Conservation (phyloP, 2,113 vertebrate species). For the Hylia prasina region DNA sequence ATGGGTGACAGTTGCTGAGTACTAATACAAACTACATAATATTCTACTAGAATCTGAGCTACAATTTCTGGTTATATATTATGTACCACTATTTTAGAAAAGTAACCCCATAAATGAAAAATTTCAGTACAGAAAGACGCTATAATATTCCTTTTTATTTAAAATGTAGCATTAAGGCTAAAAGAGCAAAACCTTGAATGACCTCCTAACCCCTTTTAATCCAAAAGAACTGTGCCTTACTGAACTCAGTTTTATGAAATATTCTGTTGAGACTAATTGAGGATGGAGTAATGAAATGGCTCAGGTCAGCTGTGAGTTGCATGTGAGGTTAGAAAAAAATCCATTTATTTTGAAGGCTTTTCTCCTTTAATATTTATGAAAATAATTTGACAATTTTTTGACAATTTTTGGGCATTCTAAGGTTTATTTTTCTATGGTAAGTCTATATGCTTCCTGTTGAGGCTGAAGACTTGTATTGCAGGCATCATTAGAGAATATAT, state of each 20-base stretch:
- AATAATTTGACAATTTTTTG: not conserved
- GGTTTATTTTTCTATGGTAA: not conserved
- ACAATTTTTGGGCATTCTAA: not conserved
- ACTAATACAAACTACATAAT: not conserved
- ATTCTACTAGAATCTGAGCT: not conserved
- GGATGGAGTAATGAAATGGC: not conserved
- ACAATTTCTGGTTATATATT: not conserved
- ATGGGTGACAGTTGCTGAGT: not conserved
- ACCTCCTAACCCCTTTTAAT: not conserved
- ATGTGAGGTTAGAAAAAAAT: not conserved
- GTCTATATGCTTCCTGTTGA: not conserved
- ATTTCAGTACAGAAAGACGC: not conserved
- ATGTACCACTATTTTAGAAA: not conserved
- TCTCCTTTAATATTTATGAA: not conserved
- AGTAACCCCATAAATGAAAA: not conserved
- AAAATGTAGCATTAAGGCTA: not conserved
- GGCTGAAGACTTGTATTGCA: not conserved
- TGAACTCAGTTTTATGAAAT: not conserved
- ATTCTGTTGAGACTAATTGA: not conserved
- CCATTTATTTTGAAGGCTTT: not conserved
- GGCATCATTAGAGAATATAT: not conserved
- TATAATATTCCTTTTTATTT: not conserved
- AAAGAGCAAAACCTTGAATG: not conserved
- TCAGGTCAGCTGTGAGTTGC: not conserved
- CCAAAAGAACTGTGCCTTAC: not conserved